Evolutionary conservation across 2,113 vertebrate genomes (phyloP).

Genomic region (Equus quagga): DNA sequence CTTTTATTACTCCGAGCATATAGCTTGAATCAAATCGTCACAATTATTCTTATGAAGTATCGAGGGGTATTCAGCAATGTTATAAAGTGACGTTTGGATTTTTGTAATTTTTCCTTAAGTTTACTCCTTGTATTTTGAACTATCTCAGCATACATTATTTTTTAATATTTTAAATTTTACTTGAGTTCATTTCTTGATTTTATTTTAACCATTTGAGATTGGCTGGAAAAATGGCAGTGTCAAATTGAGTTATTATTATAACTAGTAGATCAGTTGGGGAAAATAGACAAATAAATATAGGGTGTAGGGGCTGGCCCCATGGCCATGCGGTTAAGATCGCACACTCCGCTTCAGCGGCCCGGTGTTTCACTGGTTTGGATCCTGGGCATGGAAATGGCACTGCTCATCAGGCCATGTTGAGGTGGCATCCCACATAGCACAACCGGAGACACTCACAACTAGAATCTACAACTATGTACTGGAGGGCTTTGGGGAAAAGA

Average conservation of each 20-base stretch:
- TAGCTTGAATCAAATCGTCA: neutral
- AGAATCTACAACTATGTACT: too few species aligned
- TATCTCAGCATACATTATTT: neutral
- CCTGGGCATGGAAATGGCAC: too few species aligned
- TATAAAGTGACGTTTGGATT: neutral
- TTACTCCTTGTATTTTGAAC: neutral
- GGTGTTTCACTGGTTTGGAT: too few species aligned
- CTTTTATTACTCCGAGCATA: neutral
- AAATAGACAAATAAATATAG: neutral
- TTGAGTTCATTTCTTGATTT: neutral
- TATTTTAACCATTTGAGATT: neutral
- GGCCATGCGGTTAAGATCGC: too few species aligned
- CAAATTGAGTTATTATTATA: neutral
- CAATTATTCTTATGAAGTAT: neutral
- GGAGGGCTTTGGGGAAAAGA: too few species aligned
- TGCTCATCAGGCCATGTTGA: too few species aligned
- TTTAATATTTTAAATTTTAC: neutral
- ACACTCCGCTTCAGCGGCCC: too few species aligned
- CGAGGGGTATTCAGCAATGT: neutral
- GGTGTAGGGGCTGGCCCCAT: too few species aligned
- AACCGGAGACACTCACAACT: too few species aligned
- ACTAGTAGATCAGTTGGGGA: neutral
- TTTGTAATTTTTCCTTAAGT: slow-evolving; percentile 13
- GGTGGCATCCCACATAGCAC: too few species aligned
- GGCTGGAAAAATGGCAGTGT: neutral